Evolutionary conservation across 2,113 vertebrate genomes (phyloP).

Genomic region (Megaceryle maxima): DNA sequence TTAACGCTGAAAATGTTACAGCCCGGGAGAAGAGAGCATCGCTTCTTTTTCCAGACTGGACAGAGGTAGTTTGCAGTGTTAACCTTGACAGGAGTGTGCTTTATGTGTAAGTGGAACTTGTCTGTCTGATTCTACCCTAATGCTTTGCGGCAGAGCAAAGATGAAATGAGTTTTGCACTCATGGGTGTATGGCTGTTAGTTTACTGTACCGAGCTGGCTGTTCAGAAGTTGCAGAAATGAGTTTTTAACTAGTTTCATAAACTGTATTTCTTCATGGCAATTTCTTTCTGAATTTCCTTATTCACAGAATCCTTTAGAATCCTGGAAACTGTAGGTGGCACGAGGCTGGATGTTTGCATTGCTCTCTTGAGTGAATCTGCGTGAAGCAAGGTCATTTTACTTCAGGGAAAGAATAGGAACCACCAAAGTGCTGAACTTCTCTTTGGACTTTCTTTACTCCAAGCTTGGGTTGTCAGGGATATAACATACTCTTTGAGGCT

Average conservation of each 20-base stretch:
- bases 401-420: not conserved
- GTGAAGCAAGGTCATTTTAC: not conserved
- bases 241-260: not conserved
- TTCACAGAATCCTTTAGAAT: not conserved
- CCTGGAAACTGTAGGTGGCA: not conserved
- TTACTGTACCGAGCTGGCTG: not conserved
- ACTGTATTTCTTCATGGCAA: not conserved
- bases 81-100: not conserved
- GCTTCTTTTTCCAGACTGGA: not conserved
- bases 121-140: not conserved
- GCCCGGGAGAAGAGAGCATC: not conserved
- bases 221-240: not conserved
- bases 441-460: not conserved
- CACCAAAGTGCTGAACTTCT: not conserved
- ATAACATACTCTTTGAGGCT: not conserved
- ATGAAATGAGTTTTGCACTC: not conserved
- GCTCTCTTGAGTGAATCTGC: not conserved
- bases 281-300: not conserved
- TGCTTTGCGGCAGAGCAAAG: not conserved
- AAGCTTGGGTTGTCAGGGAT: not conserved
- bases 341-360: not conserved
- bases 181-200: fast-evolving
- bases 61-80: not conserved
- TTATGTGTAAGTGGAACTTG: not conserved
- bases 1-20: not conserved